Conservation (phyloP, 2,888 invertebrate species). For the Augochlorella aurata region DNA sequence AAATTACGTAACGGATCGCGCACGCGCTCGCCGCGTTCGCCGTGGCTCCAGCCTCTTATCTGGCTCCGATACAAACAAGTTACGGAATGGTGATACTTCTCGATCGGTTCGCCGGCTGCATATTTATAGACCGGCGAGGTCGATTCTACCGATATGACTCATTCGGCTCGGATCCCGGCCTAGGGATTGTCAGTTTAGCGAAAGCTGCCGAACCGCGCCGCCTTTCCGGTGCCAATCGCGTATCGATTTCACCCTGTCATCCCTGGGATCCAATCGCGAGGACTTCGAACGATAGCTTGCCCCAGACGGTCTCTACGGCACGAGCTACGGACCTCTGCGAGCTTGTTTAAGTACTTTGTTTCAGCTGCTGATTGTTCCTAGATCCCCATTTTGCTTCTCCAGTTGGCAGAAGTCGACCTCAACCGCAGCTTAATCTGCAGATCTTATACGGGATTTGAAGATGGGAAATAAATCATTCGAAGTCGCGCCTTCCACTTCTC, state of each 20-base stretch:
- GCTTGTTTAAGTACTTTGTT: too few relatives aligned
- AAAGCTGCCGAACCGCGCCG: slow-evolving; percentile 22
- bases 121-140: slow-evolving; percentile 56
- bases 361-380: too few relatives aligned
- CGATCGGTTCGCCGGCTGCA: slow-evolving; percentile 44
- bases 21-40: not conserved
- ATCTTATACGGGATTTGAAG: too few relatives aligned
- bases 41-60: slow-evolving; percentile 35
- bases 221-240: not conserved
- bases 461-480: too few relatives aligned
- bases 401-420: too few relatives aligned
- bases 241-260: not conserved
- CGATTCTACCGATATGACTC: slow-evolving; percentile 58
- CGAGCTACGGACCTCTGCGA: too few relatives aligned
- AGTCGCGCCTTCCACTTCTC: too few relatives aligned
- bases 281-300: too few relatives aligned
- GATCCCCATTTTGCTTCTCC: too few relatives aligned
- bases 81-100: slow-evolving; percentile 41
- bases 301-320: too few relatives aligned
- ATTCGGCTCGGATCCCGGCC: slow-evolving; percentile 42
- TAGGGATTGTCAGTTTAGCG: slow-evolving; percentile 37
- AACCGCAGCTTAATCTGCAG: too few relatives aligned
- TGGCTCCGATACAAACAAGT: slow-evolving; percentile 35
- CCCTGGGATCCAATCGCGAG: too few relatives aligned
- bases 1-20: slow-evolving; percentile 23